Conservation (phyloP, 2,797 vertebrate genomes). For the Sylvilagus floridanus region DNA sequence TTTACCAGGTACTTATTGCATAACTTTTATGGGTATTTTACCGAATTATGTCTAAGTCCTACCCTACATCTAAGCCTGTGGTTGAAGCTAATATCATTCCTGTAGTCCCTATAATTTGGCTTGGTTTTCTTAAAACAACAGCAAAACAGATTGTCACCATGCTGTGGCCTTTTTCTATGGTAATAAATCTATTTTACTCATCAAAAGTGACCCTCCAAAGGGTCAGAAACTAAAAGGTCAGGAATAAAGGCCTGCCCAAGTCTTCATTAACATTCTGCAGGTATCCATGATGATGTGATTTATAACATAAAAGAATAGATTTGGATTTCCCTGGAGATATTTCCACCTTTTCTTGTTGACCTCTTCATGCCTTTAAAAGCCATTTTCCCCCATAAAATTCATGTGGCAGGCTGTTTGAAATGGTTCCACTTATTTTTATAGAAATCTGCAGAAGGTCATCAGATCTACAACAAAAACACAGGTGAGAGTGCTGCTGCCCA, state of each 20-base stretch:
- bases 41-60: not conserved
- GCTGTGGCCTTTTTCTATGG: not conserved
- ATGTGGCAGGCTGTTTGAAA: constrained; percentile 3
- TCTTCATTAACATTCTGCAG: not conserved
- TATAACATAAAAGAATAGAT: not conserved
- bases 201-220: not conserved
- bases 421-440: not conserved
- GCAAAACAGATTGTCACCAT: not conserved
- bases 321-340: not conserved
- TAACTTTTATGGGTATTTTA: not conserved
- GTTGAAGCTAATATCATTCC: not conserved
- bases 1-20: not conserved
- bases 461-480: not conserved
- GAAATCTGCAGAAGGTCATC: not conserved
- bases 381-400: not conserved
- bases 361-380: not conserved
- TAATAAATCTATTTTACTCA: not conserved
- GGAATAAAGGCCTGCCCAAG: not conserved
- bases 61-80: not conserved
- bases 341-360: not conserved
- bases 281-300: not conserved
- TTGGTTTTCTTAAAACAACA: constrained; percentile 35
- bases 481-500: not conserved
- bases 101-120: not conserved
- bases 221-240: not conserved